Conservation (phyloP, 2,888 invertebrate genomes). For the Sminthurinus aureus region DNA sequence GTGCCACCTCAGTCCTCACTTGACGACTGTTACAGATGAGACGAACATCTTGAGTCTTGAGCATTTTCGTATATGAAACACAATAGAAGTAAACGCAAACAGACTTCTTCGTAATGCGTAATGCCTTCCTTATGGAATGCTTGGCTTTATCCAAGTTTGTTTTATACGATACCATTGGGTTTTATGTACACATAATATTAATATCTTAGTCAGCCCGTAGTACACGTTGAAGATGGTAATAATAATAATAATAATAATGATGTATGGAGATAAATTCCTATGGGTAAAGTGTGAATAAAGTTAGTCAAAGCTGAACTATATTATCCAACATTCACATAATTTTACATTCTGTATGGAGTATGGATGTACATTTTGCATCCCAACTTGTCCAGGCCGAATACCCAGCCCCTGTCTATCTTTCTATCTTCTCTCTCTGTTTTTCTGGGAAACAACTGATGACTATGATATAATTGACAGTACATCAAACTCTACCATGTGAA, state of each 20-base stretch:
- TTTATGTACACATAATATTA: neutral
- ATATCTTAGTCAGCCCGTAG: too few relatives aligned
- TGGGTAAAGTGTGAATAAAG: neutral
- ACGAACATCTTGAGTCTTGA: neutral
- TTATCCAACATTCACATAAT: neutral
- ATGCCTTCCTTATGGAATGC: too few relatives aligned
- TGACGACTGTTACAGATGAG: neutral
- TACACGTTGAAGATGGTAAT: too few relatives aligned
- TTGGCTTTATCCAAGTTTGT: too few relatives aligned
- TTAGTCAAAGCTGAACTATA: too few relatives aligned
- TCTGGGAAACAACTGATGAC: conserved; percentile 24
- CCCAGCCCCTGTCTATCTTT: neutral
- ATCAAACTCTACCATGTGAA: neutral
- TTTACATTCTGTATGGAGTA: neutral
- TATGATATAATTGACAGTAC: conserved; percentile 21
- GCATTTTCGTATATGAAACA: neutral
- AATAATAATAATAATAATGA: neutral
- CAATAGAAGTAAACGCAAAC: neutral
- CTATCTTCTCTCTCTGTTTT: neutral
- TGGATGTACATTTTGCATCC: too few relatives aligned
- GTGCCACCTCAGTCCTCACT: conserved; percentile 1
- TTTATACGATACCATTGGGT: neutral
- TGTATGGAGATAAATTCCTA: neutral
- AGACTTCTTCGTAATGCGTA: too few relatives aligned
- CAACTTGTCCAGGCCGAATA: neutral